Conservation (phyloP, 2,113 vertebrate species). For the Pluvialis apricaria region DNA sequence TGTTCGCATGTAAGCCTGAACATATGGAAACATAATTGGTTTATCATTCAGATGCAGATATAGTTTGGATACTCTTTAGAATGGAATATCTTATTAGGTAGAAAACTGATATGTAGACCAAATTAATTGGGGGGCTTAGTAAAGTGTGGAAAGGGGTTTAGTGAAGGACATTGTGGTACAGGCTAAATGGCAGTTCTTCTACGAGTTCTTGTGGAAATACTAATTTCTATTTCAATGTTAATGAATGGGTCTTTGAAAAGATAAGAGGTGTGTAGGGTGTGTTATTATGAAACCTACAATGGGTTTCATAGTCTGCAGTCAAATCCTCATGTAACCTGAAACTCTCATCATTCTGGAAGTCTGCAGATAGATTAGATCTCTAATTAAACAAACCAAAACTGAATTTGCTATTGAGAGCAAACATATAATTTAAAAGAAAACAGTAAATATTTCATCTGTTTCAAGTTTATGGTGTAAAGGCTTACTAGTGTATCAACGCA, state of each 20-base stretch:
- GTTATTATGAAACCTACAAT: not conserved
- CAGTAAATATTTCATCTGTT: not conserved
- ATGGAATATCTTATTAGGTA: not conserved
- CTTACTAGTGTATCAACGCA: not conserved
- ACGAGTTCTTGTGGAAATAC: not conserved
- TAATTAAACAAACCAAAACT: not conserved
- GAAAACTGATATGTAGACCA: not conserved
- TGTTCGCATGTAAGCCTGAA: fast-evolving
- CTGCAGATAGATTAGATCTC: not conserved
- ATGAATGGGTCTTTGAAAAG: not conserved
- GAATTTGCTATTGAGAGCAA: not conserved
- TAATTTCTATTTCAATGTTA: not conserved
- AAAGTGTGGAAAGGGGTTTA: not conserved
- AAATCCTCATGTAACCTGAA: not conserved
- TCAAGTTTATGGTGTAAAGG: not conserved
- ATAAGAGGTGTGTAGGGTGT: not conserved
- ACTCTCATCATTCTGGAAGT: not conserved
- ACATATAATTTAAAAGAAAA: not conserved
- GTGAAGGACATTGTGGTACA: not conserved
- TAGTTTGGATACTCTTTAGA: not conserved
- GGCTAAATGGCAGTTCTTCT: not conserved
- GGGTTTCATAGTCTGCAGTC: not conserved
- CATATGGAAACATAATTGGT: fast-evolving
- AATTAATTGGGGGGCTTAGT: fast-evolving
- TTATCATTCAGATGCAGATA: not conserved